Conservation (phyloP, 2,113 vertebrate genomes). For the Notothenia rossii region DNA sequence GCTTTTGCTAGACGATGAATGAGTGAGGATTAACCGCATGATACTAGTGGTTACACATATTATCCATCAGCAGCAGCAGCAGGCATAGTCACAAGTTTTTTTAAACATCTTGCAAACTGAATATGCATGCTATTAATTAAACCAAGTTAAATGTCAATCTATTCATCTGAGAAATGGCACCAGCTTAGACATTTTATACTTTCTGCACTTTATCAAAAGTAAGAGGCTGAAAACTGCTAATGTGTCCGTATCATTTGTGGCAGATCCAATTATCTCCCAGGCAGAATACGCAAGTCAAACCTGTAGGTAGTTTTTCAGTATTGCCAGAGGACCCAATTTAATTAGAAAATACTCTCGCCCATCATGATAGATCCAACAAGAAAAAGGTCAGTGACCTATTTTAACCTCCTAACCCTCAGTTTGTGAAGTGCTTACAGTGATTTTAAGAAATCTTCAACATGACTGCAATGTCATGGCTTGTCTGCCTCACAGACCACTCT, state of each 20-base stretch:
- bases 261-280: constrained; percentile 34
- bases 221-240: constrained; percentile 1
- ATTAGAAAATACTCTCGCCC: constrained; percentile 34
- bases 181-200: constrained; percentile 18
- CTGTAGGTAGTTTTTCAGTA: neutral
- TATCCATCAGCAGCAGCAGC: constrained; percentile 30
- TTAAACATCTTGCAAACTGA: constrained; percentile 12
- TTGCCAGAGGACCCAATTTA: constrained; percentile 28
- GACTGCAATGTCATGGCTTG: constrained; percentile 51
- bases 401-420: constrained; percentile 28
- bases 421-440: constrained; percentile 32
- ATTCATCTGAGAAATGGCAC: constrained; percentile 10
- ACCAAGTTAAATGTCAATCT: constrained; percentile 19
- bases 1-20: constrained; percentile 10
- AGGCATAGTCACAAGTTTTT: neutral
- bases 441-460: constrained; percentile 56
- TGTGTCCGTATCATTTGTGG: constrained; percentile 27
- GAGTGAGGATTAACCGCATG: constrained; percentile 16
- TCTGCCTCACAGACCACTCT: constrained; percentile 55
- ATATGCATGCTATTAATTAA: constrained; percentile 26
- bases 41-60: constrained; percentile 25
- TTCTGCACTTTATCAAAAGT: neutral
- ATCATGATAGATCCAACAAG: constrained; percentile 24
- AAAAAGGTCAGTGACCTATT: constrained; percentile 43
- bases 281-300: constrained; percentile 13